phyloP scores from a whole-genome alignment of 1,140 invertebrate genomes.

The Ceratoteleas bidentatus region DNA sequence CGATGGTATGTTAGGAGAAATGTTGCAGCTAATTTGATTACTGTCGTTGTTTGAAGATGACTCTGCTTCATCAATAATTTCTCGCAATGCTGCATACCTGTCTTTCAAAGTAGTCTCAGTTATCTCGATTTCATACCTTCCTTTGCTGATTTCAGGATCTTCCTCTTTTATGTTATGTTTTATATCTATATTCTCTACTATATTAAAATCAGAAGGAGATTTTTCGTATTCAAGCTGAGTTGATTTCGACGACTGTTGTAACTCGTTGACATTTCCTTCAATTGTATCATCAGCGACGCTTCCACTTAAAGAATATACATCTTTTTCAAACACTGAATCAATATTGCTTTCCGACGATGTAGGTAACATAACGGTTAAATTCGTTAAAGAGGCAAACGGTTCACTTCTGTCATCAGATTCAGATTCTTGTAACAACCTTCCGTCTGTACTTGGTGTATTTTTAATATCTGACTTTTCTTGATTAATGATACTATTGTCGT shows the following conservation, averaged over 20 bases:
- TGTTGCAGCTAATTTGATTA: conserved; percentile 52
- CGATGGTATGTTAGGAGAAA: conserved; percentile 41
- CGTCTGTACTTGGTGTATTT: conserved; percentile 35
- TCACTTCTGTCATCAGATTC: conserved; percentile 64
- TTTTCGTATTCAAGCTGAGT: conserved; percentile 39
- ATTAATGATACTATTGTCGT: conserved; percentile 60
- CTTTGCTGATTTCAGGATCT: conserved; percentile 43
- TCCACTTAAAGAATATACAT: too few species aligned
- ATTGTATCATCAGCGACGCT: conserved; percentile 48
- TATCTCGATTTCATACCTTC: conserved; percentile 69
- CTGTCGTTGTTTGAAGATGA: conserved; percentile 52
- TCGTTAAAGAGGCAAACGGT: conserved; percentile 67
- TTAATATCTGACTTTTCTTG: conserved; percentile 70
- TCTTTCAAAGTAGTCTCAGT: conserved; percentile 74
- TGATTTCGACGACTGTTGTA: conserved; percentile 38
- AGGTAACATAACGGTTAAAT: conserved; percentile 73
- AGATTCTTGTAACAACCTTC: conserved; percentile 19
- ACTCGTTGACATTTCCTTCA: conserved; percentile 41
- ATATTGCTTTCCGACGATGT: conserved; percentile 47
- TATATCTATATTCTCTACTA: conserved; percentile 61
- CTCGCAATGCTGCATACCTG: conserved; percentile 76
- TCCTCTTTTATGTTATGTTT: conserved; percentile 53
- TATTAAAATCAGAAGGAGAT: conserved; percentile 26
- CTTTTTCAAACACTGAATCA: too few species aligned
- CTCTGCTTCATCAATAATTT: conserved; percentile 76